Percentiles rank a stretch among this genome's conserved stretches.
phyloP scores from a whole-genome alignment of 2,888 invertebrate species.

The Plagiodera versicolora region DNA sequence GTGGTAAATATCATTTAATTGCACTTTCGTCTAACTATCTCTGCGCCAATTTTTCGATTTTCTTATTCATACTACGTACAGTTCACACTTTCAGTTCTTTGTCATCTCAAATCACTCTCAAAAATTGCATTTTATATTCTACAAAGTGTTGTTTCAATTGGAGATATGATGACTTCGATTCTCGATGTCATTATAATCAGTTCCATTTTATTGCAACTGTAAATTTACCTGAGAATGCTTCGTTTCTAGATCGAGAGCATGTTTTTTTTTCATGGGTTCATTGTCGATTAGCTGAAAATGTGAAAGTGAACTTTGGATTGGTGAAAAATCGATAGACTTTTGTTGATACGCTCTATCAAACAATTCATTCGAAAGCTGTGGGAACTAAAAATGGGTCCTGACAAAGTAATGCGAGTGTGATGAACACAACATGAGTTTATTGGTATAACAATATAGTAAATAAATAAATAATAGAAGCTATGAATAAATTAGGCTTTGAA shows the following conservation, averaged over 20 bases:
- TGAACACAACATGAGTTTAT: constrained; percentile 5
- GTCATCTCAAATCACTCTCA: neutral
- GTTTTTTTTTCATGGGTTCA: no score
- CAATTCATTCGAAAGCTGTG: neutral
- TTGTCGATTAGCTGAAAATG: neutral
- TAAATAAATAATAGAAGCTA: constrained; percentile 27
- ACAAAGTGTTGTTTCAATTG: neutral
- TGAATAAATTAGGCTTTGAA: constrained; percentile 23
- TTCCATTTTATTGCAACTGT: neutral
- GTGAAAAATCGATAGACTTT: neutral
- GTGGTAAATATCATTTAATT: neutral
- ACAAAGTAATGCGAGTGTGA: no score
- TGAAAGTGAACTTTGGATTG: constrained; percentile 4
- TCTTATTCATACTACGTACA: constrained; percentile 1
- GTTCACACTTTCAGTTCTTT: no score
- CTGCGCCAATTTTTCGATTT: constrained; percentile 36
- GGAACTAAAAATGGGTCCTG: no score
- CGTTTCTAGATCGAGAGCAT: no score
- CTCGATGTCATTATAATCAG: neutral
- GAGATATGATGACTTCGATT: neutral
- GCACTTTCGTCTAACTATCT: constrained; percentile 32
- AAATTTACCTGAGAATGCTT: no score
- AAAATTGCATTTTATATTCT: neutral
- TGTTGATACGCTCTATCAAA: constrained; percentile 3
- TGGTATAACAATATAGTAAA: constrained; percentile 25